phyloP scores from a whole-genome alignment of 2,113 vertebrate genomes.

The Colinus virginianus region DNA sequence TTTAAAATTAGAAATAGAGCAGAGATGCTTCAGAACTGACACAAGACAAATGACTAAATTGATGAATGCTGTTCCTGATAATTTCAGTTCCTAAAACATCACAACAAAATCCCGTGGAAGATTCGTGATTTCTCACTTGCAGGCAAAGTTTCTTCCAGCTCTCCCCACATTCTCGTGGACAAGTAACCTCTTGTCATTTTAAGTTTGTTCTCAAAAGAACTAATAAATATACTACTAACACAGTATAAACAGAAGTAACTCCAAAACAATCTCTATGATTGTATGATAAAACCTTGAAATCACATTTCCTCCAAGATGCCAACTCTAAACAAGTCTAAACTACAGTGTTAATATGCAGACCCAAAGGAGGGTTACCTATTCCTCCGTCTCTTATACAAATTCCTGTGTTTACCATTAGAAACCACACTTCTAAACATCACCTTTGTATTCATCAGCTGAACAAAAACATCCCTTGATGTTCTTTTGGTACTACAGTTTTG shows the following conservation, averaged over 20 bases:
- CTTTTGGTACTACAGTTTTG: not conserved
- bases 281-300: not conserved
- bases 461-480: not conserved
- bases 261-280: not conserved
- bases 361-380: not conserved
- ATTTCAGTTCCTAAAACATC: not conserved
- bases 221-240: not conserved
- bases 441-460: not conserved
- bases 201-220: not conserved
- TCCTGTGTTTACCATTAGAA: not conserved
- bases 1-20: not conserved
- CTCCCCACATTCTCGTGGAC: rapidly evolving
- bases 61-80: not conserved
- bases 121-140: not conserved
- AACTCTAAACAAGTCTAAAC: not conserved
- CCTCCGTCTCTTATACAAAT: not conserved
- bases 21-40: not conserved
- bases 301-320: not conserved
- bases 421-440: not conserved
- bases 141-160: not conserved
- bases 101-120: not conserved
- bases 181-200: not conserved
- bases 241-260: not conserved
- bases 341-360: rapidly evolving
- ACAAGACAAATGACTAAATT: not conserved